Percentiles rank a stretch among this genome's conserved stretches.
Evolutionary conservation across 1,140 invertebrate genomes (phyloP).

Genomic region (Amphibalanus amphitrite): DNA sequence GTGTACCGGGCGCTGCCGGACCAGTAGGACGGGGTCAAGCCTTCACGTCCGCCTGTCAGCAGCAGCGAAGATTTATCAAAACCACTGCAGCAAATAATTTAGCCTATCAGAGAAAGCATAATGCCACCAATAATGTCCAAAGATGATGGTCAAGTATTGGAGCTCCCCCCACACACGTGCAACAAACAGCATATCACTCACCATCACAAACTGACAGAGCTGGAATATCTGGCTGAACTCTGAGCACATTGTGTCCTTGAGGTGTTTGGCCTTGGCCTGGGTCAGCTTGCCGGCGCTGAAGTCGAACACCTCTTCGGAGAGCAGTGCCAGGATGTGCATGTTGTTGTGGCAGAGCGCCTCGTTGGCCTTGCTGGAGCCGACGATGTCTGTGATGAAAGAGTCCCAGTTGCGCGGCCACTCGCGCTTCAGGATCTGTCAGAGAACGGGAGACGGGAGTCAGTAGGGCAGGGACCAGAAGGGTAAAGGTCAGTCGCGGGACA

Average conservation of each 20-base stretch:
- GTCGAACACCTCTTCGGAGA: conserved; percentile 99
- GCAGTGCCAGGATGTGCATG: conserved; percentile 91
- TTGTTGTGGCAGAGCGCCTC: conserved; percentile 99
- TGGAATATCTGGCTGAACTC: conserved; percentile 98
- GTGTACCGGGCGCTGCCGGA: too few relatives aligned
- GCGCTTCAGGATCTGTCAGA: conserved; percentile 78
- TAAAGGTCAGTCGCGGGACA: too few relatives aligned
- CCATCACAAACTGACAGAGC: conserved; percentile 91
- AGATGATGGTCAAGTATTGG: too few relatives aligned
- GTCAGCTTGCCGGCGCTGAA: conserved; percentile 96
- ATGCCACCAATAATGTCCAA: too few relatives aligned
- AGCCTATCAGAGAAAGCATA: conserved; percentile 6
- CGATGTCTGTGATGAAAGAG: conserved; percentile 96
- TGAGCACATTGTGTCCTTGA: conserved; percentile 99
- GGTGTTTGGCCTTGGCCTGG: conserved; percentile 95
- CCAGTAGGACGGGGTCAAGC: too few relatives aligned
- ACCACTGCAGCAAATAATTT: too few relatives aligned
- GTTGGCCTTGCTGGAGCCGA: conserved; percentile 95
- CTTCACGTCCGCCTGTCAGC: too few relatives aligned
- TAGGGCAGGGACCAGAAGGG: too few relatives aligned
- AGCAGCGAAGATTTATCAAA: too few relatives aligned
- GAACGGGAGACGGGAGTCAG: conserved; percentile 3
- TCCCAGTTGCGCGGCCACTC: conserved; percentile 99
- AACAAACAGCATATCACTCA: too few relatives aligned
- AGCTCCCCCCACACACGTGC: too few relatives aligned